A percentile compares a stretch with the other conserved stretches of the same genome.
These are phyloP conservation scores for Acipenser transmontanus DNA, from an alignment of 2,797 vertebrate species.

Conservation along the genomic window DNA sequence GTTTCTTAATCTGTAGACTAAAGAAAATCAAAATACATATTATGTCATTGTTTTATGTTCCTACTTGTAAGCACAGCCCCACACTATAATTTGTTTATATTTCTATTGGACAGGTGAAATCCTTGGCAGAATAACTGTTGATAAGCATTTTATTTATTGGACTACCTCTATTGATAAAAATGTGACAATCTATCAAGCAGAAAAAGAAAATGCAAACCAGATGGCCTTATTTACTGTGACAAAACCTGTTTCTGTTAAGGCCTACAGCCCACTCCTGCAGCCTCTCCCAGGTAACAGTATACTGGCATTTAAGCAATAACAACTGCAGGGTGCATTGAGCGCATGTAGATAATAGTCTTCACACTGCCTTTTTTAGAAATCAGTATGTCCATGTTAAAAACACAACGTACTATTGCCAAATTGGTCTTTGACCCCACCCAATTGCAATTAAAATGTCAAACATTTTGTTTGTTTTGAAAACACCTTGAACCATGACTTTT, in stretches of 20 bases:
- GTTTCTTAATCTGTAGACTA: too few species aligned
- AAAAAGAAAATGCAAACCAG: conserved; percentile 28
- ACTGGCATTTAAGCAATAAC: background rate
- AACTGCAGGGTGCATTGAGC: background rate
- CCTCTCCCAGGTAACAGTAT: conserved; percentile 49
- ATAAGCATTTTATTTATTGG: conserved; percentile 53
- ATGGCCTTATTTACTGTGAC: conserved; percentile 21
- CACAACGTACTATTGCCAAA: too few species aligned
- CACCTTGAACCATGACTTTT: conserved; percentile 8
- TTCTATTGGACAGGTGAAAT: conserved; percentile 33
- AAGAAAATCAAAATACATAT: too few species aligned
- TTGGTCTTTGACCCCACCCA: too few species aligned
- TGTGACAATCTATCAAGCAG: conserved; percentile 35
- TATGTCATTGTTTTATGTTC: too few species aligned
- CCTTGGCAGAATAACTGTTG: conserved; percentile 42
- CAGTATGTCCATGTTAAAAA: too few species aligned
- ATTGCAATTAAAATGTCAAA: too few species aligned
- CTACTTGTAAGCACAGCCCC: too few species aligned
- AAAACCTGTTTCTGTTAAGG: conserved; percentile 28
- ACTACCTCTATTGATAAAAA: conserved; percentile 21
- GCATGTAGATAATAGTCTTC: too few species aligned
- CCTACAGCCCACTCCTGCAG: conserved; percentile 41
- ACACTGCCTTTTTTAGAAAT: too few species aligned
- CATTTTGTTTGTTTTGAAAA: too few species aligned
- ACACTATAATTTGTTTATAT: too few species aligned